phyloP scores from a whole-genome alignment of 1,140 invertebrate genomes.

The Neodiprion pinetum region DNA sequence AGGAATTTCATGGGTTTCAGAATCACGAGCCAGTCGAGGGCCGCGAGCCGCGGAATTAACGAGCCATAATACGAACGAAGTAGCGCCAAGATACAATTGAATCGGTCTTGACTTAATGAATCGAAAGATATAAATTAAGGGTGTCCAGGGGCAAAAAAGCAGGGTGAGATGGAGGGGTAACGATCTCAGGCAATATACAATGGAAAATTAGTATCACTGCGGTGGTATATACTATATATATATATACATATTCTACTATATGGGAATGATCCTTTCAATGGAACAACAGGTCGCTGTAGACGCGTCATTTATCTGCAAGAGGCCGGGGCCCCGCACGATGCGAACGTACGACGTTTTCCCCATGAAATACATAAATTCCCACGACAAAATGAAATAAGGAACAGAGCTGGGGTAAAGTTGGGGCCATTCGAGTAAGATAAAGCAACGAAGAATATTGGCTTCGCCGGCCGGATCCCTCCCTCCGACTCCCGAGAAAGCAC shows the following conservation, averaged over 20 bases:
- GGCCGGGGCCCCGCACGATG: neutral
- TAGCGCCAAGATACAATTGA: neutral
- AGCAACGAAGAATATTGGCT: constrained; percentile 37
- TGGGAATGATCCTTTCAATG: neutral
- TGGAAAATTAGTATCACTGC: constrained; percentile 1
- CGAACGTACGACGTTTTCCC: neutral
- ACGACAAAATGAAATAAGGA: constrained; percentile 11
- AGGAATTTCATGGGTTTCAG: no score
- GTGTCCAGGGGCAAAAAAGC: no score
- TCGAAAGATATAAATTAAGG: neutral
- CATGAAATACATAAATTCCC: constrained; percentile 12
- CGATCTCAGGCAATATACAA: neutral
- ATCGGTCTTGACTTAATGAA: neutral
- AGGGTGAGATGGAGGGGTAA: neutral
- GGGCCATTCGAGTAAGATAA: constrained; percentile 11
- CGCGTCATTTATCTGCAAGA: neutral
- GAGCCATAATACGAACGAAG: no score
- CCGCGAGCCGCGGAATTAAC: no score
- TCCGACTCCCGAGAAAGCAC: neutral
- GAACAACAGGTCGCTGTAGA: neutral
- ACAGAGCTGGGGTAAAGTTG: constrained; percentile 2
- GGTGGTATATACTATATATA: neutral
- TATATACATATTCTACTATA: neutral
- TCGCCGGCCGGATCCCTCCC: constrained; percentile 21
- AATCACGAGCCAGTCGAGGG: no score